A percentile compares a stretch with the other conserved stretches of the same genome.
These are phyloP conservation scores for Cynaeus angustus DNA, from an alignment of 2,888 invertebrate genomes.

Conservation along the genomic window DNA sequence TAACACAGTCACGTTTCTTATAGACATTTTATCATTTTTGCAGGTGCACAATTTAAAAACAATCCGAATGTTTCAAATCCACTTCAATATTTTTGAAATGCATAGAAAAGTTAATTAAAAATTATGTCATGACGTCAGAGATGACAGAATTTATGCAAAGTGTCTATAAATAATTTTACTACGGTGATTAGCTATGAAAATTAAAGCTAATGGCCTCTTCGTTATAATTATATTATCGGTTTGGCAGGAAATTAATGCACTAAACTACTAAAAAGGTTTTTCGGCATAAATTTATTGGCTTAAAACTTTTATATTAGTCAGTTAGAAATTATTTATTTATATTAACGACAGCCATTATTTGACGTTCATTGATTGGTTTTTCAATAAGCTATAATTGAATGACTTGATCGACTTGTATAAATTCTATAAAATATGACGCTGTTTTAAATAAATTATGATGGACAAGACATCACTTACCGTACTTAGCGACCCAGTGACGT, in stretches of 20 bases:
- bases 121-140: too few relatives aligned
- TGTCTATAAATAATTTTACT: too few relatives aligned
- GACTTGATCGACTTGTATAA: neutral
- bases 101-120: too few relatives aligned
- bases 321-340: neutral
- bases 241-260: too few relatives aligned
- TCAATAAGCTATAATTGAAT: neutral
- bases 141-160: too few relatives aligned
- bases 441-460: neutral
- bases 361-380: neutral
- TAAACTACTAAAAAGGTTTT: too few relatives aligned
- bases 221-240: too few relatives aligned
- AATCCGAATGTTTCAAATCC: neutral
- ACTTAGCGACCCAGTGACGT: neutral
- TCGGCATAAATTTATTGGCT: too few relatives aligned
- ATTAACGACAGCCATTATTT: neutral
- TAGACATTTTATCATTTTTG: neutral
- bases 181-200: too few relatives aligned
- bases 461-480: neutral
- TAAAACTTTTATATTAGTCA: too few relatives aligned
- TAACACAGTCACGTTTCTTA: conserved; percentile 13
- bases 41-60: neutral
- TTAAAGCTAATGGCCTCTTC: too few relatives aligned
- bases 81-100: too few relatives aligned
- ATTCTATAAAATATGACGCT: neutral